phyloP scores from a whole-genome alignment of 2,888 invertebrate species.

The Drosophila suboccidentalis region DNA sequence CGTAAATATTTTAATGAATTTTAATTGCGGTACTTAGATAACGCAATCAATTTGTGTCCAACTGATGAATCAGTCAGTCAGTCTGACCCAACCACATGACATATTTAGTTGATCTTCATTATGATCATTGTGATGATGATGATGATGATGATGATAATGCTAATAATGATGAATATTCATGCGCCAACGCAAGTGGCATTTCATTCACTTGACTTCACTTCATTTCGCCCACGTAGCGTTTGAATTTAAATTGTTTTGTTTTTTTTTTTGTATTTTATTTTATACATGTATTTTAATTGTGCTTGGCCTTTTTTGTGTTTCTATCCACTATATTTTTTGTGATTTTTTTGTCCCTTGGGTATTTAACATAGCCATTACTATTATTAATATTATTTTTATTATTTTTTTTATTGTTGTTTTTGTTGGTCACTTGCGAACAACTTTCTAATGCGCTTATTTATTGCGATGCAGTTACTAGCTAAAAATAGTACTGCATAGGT shows the following conservation, averaged over 20 bases:
- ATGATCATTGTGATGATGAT: constrained; percentile 8
- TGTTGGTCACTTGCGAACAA: constrained; percentile 13
- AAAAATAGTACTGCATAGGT: background rate
- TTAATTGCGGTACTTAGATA: constrained; percentile 74
- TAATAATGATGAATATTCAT: constrained; percentile 32
- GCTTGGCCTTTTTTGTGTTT: background rate
- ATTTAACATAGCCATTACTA: constrained; percentile 1
- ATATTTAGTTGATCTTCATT: constrained; percentile 24
- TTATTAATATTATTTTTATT: constrained; percentile 3
- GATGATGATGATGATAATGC: background rate
- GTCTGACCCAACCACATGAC: constrained; percentile 13
- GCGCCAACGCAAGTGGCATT: constrained; percentile 36
- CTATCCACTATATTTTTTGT: constrained; percentile 3
- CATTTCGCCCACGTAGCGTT: constrained; percentile 31
- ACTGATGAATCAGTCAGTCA: constrained; percentile 63
- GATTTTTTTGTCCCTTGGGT: background rate
- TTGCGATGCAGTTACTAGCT: constrained; percentile 1
- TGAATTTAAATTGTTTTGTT: too few relatives aligned
- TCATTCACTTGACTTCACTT: constrained; percentile 48
- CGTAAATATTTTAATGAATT: constrained; percentile 69
- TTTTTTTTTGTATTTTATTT: constrained; percentile 1
- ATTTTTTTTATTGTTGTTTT: background rate
- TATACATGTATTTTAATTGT: constrained; percentile 8
- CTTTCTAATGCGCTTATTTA: constrained; percentile 46
- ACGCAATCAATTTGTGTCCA: constrained; percentile 59